Base-by-base conservation (phyloP, 1,140 invertebrate genomes). In the Neodiprion virginianus region DNA sequence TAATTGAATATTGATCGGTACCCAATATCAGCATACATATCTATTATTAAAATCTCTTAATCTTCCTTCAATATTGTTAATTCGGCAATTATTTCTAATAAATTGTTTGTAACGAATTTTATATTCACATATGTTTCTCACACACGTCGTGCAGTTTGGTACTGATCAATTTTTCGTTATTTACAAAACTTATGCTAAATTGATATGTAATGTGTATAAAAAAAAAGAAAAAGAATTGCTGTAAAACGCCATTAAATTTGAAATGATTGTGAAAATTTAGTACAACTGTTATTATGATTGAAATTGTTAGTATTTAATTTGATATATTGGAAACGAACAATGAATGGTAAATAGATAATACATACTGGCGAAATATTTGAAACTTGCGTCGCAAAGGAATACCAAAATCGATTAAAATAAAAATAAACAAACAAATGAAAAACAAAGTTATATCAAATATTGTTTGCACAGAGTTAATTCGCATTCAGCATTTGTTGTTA, bases 161-260 rank as follows among this genome's bases (percentile, higher is more conserved):
- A 61, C 53, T n/a, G 53, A 61, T 61, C 53, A 61, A 61, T 61
- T 61, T 61, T 61, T 61, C 53, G 53, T 61, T n/a, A 61, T 61
- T 61, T 61, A 11, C 11, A 61, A 61, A n/a, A 61, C n/a, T 61
- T 61, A 11, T 3, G 53, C 53, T 61, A 12, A 61, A 61, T 61
- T 61, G 53, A 61, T 61, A 61, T 2, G 11, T 61, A n/a, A 61
- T 61, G 11, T n/a, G 11, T 61, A 61, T 61, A 61, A 61, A 12
- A 12, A 12, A n/a, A 61, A 61, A 11, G 7, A 61, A 61, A 17
- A 61, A 61, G n/a, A 61, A 61, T 61, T 61, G 11, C n/a, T 14
- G 11, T 14, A 61, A 14, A 61, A 61, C n/a, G 53, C 11, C n/a
- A 61, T 5, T 14, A 61, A 14, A 17, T 17, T 61, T 17, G 53